phyloP scores from a whole-genome alignment of 2,888 invertebrate species.

The Hirtodrosophila duncani region DNA sequence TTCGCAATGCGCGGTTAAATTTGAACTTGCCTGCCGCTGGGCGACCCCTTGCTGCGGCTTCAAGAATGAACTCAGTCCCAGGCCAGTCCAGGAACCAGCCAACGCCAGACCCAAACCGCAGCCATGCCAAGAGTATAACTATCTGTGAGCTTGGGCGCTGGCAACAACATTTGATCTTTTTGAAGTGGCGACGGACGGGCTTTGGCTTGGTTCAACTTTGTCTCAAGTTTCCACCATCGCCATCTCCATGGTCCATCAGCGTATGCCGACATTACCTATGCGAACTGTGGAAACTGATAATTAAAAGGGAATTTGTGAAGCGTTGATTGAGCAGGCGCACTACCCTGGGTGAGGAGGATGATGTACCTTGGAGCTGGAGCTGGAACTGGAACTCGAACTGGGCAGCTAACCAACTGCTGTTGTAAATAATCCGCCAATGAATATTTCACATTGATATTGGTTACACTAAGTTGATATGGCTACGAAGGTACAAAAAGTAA shows the following conservation, averaged over 20 bases:
- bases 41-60: conserved; percentile 64
- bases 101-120: conserved; percentile 43
- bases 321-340: conserved; percentile 20
- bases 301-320: conserved; percentile 27
- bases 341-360: conserved; percentile 1
- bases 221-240: conserved; percentile 30
- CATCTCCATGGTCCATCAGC: conserved; percentile 4
- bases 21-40: conserved; percentile 61
- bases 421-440: too few species aligned
- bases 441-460: too few species aligned
- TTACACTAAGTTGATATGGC: too few species aligned
- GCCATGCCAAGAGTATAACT: conserved; percentile 45
- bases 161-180: conserved; percentile 63
- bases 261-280: neutral
- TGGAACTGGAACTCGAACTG: too few species aligned
- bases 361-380: neutral
- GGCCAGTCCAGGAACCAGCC: conserved; percentile 15
- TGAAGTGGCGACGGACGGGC: conserved; percentile 63
- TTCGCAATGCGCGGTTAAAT: conserved; percentile 52
- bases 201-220: conserved; percentile 10
- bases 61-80: conserved; percentile 14
- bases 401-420: neutral
- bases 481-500: too few species aligned
- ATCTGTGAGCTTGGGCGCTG: conserved; percentile 56
- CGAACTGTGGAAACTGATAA: conserved; percentile 30